Evolutionary conservation across 2,888 invertebrate genomes (phyloP), one percentile per base, ranked within the genome.

Genomic region (Drosophila quasianomalipes): DNA sequence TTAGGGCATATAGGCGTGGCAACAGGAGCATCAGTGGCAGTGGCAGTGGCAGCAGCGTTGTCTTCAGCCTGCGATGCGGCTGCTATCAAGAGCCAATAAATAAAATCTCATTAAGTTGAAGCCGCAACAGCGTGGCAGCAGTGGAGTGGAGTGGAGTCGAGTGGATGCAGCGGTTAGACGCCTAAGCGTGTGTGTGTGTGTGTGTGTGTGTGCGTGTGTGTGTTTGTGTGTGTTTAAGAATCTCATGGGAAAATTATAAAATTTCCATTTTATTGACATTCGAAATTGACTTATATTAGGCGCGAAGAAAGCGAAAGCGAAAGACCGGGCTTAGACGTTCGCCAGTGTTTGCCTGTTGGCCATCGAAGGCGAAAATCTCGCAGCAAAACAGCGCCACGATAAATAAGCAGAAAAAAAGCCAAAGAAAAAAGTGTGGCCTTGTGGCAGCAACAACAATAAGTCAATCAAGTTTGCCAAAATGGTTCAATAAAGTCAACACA

Each of bases 191-290:
- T 26, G 28, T n/a, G 44, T 57, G 51, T 44, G 30, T 35, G 37
- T 51, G 76, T 55, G 30, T 28, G 26, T 4, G 16, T 5, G 35
- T 30, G 28, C n/a, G 44, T 57, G 51, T 33, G 30, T 31, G 37
- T 47, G 76, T 55, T 26, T 47, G 54, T 14, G 52, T 35, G 57
- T 60, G 44, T 61, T 59, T 35, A 37, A 54, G 70, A 44, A 60
- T 57, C 62, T 78, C 62, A 67, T 68, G 70, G 58, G 75, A 71
- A 82, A 89, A 87, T 87, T 89, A 87, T 87, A 87, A 87, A 86
- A 89, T 89, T 87, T 87, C 76, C 87, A 89, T 87, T 84, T 89
- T 87, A 89, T 89, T 86, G 87, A 89, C 89, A 87, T 81, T 77
- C 65, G 72, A 86, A 87, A 87, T 87, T 87, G 89, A 87, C 85